These are phyloP conservation scores for Pogonophryne albipinna DNA, from an alignment of 2,797 vertebrate genomes.

Conservation along the genomic window DNA sequence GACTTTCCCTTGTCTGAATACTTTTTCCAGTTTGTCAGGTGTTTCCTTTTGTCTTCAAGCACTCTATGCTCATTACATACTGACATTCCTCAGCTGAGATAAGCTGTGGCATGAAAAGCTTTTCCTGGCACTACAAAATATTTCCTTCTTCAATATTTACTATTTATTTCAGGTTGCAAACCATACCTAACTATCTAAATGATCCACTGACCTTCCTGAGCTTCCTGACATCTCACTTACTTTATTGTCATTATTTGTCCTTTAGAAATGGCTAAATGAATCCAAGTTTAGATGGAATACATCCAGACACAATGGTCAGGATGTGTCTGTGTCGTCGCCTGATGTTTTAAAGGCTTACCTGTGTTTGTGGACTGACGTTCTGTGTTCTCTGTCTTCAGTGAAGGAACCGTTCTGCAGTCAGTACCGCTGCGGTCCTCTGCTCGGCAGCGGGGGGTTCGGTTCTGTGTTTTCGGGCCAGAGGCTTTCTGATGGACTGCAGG, in stretches of 20 bases:
- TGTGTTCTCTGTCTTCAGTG: slow-evolving; percentile 51
- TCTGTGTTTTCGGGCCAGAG: slow-evolving; percentile 87
- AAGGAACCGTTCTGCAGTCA: slow-evolving; percentile 84
- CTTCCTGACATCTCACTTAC: background rate
- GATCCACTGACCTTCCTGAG: slow-evolving; percentile 18
- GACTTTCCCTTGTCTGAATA: too few relatives aligned
- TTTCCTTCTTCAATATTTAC: slow-evolving; percentile 29
- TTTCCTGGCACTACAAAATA: too few relatives aligned
- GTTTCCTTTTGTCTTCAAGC: too few relatives aligned
- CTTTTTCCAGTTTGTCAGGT: too few relatives aligned
- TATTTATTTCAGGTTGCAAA: too few relatives aligned
- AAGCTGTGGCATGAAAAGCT: too few relatives aligned
- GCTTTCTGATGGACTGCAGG: slow-evolving; percentile 87
- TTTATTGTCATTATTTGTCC: background rate
- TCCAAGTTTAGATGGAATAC: background rate
- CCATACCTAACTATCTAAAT: too few relatives aligned
- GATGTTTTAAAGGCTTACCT: background rate
- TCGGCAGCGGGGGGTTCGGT: slow-evolving; percentile 90
- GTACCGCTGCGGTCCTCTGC: slow-evolving; percentile 82
- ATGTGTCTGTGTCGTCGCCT: background rate
- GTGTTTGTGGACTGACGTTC: background rate
- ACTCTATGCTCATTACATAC: too few relatives aligned
- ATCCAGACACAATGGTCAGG: background rate
- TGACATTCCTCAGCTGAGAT: too few relatives aligned
- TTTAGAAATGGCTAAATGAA: too few relatives aligned